These are phyloP conservation scores for Epizoanthus scotinus DNA, from an alignment of 92 coral and sea anemone species.

Conservation along the genomic window DNA sequence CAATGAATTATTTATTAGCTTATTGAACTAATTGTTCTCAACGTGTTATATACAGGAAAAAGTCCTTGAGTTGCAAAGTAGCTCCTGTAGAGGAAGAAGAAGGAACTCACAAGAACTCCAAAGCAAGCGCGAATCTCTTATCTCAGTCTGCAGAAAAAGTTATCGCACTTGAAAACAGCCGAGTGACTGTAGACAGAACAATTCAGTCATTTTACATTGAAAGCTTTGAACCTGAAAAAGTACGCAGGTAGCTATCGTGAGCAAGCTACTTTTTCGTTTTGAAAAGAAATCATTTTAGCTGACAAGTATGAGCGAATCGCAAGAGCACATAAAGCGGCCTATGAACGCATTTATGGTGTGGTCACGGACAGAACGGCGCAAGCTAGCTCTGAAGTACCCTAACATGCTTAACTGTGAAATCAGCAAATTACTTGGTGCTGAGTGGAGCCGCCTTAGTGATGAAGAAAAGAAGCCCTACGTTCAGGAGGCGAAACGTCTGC, in stretches of 20 bases:
- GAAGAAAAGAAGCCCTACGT: constrained; percentile 87
- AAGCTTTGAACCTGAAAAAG: background rate
- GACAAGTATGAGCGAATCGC: constrained; percentile 33
- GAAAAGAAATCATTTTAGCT: background rate
- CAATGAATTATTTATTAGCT: constrained; percentile 29
- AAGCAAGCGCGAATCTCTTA: background rate
- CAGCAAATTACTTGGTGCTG: constrained; percentile 90
- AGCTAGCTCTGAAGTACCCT: constrained; percentile 88
- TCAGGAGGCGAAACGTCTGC: constrained; percentile 83
- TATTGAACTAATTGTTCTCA: constrained; percentile 33
- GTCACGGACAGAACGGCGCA: constrained; percentile 90
- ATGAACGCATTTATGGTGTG: constrained; percentile 96
- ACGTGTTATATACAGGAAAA: constrained; percentile 29
- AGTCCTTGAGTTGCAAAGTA: constrained; percentile 31
- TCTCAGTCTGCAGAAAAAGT: background rate
- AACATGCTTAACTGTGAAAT: constrained; percentile 95
- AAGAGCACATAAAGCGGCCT: constrained; percentile 83
- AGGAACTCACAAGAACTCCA: constrained; percentile 2
- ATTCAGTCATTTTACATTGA: background rate
- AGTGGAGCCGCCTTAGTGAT: constrained; percentile 90
- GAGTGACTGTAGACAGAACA: background rate
- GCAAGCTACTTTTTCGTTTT: background rate
- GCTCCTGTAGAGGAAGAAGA: constrained; percentile 25
- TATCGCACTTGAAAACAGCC: too few species aligned
- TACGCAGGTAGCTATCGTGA: background rate